Conservation (phyloP, 2,113 vertebrate genomes). For the Stegostoma tigrinum region DNA sequence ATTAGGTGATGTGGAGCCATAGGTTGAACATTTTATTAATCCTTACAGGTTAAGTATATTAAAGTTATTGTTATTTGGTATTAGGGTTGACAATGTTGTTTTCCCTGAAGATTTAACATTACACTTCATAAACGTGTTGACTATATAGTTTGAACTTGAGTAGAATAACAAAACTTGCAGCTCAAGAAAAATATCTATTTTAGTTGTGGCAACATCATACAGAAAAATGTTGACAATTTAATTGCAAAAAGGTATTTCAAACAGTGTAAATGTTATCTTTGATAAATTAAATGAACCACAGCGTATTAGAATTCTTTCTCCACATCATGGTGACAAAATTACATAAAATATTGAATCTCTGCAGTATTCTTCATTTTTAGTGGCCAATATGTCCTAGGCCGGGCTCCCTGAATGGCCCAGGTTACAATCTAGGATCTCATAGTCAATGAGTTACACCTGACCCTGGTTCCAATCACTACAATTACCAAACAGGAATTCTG, state of each 20-base stretch:
- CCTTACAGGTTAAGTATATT: background rate
- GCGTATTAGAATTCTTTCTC: background rate
- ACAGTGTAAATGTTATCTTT: background rate
- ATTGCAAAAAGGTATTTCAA: background rate
- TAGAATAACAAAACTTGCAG: background rate
- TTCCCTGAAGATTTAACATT: background rate
- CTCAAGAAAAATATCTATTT: background rate
- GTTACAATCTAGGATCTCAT: too few relatives aligned
- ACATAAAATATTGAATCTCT: background rate
- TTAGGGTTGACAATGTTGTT: background rate
- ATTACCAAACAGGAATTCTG: too few relatives aligned
- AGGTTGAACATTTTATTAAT: background rate
- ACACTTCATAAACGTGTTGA: too few relatives aligned
- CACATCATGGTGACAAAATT: background rate
- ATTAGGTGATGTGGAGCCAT: background rate
- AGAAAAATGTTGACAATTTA: background rate
- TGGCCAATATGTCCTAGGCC: too few relatives aligned
- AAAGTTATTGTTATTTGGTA: background rate
- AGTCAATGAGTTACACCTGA: too few relatives aligned
- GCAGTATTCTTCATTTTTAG: background rate
- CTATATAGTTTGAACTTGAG: background rate
- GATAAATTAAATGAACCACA: background rate
- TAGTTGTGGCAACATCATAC: background rate
- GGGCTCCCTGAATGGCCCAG: too few relatives aligned
- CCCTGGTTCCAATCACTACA: too few relatives aligned